Conservation (phyloP, 2,113 vertebrate species). For the Chauna torquata region DNA sequence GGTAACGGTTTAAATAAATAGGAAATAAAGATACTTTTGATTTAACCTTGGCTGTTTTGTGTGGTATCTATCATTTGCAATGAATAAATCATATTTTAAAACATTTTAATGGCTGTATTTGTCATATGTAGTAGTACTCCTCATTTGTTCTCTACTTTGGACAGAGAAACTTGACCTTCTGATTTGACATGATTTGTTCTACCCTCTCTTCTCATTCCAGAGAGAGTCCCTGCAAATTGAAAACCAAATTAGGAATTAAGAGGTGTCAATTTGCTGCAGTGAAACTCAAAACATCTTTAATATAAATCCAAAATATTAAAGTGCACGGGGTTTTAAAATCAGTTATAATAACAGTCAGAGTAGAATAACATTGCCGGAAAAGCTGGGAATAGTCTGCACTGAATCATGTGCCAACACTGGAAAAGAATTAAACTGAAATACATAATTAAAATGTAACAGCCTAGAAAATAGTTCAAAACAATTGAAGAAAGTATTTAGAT, state of each 20-base stretch:
- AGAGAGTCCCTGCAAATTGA: background rate
- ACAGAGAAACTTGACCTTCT: background rate
- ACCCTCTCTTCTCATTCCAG: background rate
- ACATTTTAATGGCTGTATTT: background rate
- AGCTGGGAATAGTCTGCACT: background rate
- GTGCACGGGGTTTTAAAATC: background rate
- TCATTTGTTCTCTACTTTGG: background rate
- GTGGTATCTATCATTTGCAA: background rate
- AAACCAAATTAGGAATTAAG: constrained; percentile 12
- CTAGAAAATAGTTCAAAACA: background rate
- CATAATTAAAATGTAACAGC: background rate
- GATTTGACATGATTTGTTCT: background rate
- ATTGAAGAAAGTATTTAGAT: background rate
- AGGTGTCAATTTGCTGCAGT: background rate
- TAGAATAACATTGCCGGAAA: background rate
- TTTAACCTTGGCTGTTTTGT: background rate
- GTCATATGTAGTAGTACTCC: background rate
- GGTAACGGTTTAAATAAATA: background rate
- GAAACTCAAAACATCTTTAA: background rate
- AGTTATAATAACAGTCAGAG: background rate
- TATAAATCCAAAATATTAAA: background rate
- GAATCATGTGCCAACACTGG: background rate
- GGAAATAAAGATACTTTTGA: background rate
- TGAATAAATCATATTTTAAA: background rate
- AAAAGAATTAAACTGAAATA: background rate